Evolutionary conservation across 2,113 vertebrate genomes (phyloP).

Genomic region (Micromys minutus): DNA sequence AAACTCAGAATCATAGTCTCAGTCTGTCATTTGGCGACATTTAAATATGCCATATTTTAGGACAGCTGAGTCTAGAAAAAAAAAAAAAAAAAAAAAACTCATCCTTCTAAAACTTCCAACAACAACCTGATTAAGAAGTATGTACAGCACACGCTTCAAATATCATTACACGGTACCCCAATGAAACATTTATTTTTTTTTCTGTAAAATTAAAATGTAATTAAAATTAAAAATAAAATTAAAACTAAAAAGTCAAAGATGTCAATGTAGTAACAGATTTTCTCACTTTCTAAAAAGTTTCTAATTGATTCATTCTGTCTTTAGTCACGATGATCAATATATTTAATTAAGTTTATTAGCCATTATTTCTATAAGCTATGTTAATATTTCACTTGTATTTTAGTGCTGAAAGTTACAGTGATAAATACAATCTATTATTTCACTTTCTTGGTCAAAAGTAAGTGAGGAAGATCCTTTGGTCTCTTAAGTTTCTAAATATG

Average conservation of each 20-base stretch:
- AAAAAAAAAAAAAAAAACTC: not conserved
- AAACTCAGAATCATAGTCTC: not conserved
- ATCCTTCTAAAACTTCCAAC: not conserved
- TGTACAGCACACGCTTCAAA: not conserved
- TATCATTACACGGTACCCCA: not conserved
- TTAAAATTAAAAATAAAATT: too few species aligned
- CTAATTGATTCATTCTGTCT: not conserved
- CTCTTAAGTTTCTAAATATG: not conserved
- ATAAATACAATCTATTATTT: not conserved
- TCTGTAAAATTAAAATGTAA: not conserved
- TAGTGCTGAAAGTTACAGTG: not conserved
- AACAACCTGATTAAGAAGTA: not conserved
- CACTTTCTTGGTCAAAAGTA: not conserved
- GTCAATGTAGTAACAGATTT: not conserved
- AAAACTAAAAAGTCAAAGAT: not conserved
- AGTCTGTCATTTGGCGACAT: not conserved
- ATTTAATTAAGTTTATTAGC: not conserved
- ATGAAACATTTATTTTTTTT: not conserved
- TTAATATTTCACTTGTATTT: not conserved
- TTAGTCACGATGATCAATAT: not conserved
- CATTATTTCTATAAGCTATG: not conserved
- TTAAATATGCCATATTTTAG: not conserved
- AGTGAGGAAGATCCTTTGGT: not conserved
- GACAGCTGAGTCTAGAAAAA: not conserved
- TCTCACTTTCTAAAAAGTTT: not conserved